Base-by-base conservation (phyloP, 2,888 invertebrate genomes). In the Sinhomidia bicolor region DNA sequence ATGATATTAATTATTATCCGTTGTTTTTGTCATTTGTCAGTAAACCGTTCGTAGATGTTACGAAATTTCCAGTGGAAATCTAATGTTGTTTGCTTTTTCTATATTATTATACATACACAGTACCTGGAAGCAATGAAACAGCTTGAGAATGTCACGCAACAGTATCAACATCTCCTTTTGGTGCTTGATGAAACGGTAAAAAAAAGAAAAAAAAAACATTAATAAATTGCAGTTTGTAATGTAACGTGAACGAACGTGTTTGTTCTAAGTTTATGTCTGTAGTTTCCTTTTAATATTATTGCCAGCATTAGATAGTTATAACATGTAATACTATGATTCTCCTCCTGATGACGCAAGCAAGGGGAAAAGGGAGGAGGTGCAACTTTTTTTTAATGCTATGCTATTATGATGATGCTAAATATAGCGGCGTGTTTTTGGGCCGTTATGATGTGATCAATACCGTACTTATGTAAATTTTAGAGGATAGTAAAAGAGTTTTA, bases 101-200 rank as follows among this genome's bases (percentile, higher is more conserved):
- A n/a, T n/a, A n/a, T n/a, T n/a, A n/a, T n/a, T n/a, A n/a, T n/a
- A n/a, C n/a, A n/a, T n/a, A n/a, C n/a, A n/a, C n/a, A n/a, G n/a
- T 97, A 98, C 93, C 94, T 97, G 84, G 98, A 98, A 93, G 96
- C 97, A 0, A 97, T 97, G 90, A 97, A 98, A 93, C 96, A 98
- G 92, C 94, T 99, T 51, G 98, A 98, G 90, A 96, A 97, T 91
- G 98, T 98, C 23, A 97, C 98, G 92, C 97, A 98, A 92, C 97
- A 98, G 93, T 96, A 99, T 82, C 95, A 96, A 62, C 96, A 96
- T 14, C 94, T 98, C n/a, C 96, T 97, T 89, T 95, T 97, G 93
- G 95, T 97, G 86, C 94, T 96, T 93, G 96, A 96, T 93, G 96
- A 96, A 94, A 96, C 96, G 93, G 95, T 96, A 93, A 95, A 95